phyloP scores from a whole-genome alignment of 2,797 vertebrate genomes.

The Phrynocephalus forsythii region DNA sequence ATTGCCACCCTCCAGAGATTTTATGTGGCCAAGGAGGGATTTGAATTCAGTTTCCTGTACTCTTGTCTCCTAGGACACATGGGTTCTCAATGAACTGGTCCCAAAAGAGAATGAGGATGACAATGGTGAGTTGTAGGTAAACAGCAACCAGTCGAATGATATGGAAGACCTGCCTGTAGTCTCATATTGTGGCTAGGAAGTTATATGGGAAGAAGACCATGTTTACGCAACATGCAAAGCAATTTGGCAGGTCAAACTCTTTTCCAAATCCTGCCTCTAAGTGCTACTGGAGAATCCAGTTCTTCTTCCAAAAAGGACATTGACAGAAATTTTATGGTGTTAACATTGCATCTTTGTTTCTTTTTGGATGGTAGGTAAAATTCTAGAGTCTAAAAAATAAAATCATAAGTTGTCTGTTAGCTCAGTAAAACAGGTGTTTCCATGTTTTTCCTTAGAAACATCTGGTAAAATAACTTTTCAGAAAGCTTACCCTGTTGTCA shows the following conservation, averaged over 20 bases:
- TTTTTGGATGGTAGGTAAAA: neutral
- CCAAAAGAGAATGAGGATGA: neutral
- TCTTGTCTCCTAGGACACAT: too few species aligned
- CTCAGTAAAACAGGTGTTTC: neutral
- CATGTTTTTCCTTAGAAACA: neutral
- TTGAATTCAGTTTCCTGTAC: neutral
- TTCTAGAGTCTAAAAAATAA: neutral
- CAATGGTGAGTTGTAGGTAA: neutral
- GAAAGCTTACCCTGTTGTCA: conserved; percentile 9
- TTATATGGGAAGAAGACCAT: neutral
- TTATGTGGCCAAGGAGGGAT: neutral
- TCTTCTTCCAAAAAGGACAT: neutral
- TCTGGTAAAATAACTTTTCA: neutral
- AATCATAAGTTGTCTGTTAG: neutral
- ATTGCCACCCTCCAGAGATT: too few species aligned
- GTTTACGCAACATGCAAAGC: neutral
- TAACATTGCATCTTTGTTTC: neutral
- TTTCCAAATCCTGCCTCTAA: neutral
- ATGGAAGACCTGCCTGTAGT: neutral
- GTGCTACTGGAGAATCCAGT: neutral
- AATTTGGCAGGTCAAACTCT: neutral
- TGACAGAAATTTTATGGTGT: neutral
- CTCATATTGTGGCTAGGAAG: neutral
- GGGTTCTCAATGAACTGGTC: too few species aligned
- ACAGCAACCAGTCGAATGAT: neutral